A percentile compares a stretch with the other conserved stretches of the same genome.
These are phyloP conservation scores for Ptyas mucosa DNA, from an alignment of 2,113 vertebrate species.

Conservation along the genomic window DNA sequence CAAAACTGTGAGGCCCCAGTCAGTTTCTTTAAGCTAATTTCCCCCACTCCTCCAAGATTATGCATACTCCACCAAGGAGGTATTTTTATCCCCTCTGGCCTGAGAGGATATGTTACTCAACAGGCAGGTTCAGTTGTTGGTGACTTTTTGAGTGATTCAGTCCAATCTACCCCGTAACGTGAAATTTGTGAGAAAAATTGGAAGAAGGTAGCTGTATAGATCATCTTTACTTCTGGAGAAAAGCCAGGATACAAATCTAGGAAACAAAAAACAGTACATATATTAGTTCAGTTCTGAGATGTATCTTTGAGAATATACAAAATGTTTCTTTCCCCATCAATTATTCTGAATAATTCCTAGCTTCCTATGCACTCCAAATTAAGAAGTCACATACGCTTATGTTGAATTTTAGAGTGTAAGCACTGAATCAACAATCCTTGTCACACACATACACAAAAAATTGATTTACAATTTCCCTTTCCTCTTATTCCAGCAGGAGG, in stretches of 20 bases:
- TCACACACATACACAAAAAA: neutral
- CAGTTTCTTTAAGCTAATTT: neutral
- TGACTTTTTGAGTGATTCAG: neutral
- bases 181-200: neutral
- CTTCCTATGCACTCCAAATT: neutral
- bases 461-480: neutral
- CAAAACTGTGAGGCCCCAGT: neutral
- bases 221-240: neutral
- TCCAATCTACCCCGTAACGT: neutral
- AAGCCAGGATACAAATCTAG: neutral
- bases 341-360: neutral
- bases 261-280: neutral
- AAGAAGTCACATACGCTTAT: neutral
- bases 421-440: neutral
- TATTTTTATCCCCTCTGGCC: neutral
- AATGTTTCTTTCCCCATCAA: neutral
- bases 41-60: neutral
- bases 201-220: neutral
- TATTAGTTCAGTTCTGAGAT: neutral
- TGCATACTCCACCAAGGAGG: neutral
- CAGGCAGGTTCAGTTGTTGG: neutral
- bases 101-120: neutral
- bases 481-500: neutral
- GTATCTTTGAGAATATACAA: neutral
- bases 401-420: neutral